Conservation (phyloP, 2,888 invertebrate genomes). For the Blastobasis lacticolella region DNA sequence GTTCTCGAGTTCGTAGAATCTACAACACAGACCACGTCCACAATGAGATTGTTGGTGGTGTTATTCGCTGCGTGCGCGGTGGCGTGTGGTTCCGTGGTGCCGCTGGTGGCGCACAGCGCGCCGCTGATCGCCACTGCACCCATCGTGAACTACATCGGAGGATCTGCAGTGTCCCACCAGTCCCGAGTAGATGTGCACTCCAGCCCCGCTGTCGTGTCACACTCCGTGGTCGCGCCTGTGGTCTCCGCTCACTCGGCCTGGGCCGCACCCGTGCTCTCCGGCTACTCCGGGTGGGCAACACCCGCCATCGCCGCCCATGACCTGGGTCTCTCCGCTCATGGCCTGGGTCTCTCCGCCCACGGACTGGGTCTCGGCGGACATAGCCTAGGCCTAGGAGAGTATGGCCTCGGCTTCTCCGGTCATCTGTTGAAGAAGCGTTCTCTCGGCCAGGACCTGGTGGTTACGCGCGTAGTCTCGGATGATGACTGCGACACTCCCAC, state of each 20-base stretch:
- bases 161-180: constrained; percentile 58
- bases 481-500: too few relatives aligned
- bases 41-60: constrained; percentile 61
- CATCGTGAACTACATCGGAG: constrained; percentile 33
- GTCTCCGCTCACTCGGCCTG: constrained; percentile 22
- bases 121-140: not conserved
- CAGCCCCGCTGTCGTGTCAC: constrained; percentile 45
- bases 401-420: constrained; percentile 12
- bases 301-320: not conserved
- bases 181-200: constrained; percentile 64
- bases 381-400: not conserved
- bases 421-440: constrained; percentile 37
- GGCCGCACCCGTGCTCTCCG: constrained; percentile 8
- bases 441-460: constrained; percentile 10
- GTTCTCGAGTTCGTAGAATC: constrained; percentile 28
- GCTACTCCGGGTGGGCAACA: constrained; percentile 21
- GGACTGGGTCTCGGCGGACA: constrained; percentile 16
- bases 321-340: too few relatives aligned
- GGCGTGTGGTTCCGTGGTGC: constrained; percentile 21
- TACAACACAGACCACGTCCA: constrained; percentile 51
- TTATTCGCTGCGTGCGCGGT: constrained; percentile 29
- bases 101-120: constrained; percentile 28
- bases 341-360: constrained; percentile 3
- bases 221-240: constrained; percentile 26
- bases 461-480: too few relatives aligned